Percentiles rank a stretch among this genome's conserved stretches.
phyloP scores from a whole-genome alignment of 1,140 invertebrate species.

The Coelopa frigida region DNA sequence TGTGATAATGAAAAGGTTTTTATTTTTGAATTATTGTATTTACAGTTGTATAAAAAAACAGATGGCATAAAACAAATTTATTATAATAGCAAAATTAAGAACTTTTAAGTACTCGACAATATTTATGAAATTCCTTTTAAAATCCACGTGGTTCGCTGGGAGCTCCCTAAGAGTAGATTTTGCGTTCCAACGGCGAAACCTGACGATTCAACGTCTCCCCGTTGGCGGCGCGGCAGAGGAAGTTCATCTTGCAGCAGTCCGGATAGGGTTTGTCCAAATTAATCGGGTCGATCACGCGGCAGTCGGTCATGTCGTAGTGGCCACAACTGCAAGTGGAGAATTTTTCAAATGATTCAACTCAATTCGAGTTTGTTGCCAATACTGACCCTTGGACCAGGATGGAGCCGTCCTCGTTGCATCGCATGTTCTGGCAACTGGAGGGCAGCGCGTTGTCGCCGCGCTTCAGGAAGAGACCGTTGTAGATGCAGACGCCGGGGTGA shows the following conservation, averaged over 20 bases:
- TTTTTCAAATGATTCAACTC: too few relatives aligned
- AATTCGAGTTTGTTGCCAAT: background rate
- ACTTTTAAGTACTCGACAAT: too few relatives aligned
- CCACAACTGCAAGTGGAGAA: slow-evolving; percentile 9
- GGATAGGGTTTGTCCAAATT: slow-evolving; percentile 14
- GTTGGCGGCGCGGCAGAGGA: slow-evolving; percentile 4
- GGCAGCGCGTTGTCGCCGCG: slow-evolving; percentile 7
- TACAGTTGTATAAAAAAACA: too few relatives aligned
- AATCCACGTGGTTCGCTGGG: too few relatives aligned
- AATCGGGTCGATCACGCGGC: slow-evolving; percentile 8
- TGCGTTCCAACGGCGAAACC: slow-evolving; percentile 1
- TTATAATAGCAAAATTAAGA: too few relatives aligned
- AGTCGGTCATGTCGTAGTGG: slow-evolving; percentile 10
- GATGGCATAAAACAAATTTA: too few relatives aligned
- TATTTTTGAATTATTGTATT: too few relatives aligned
- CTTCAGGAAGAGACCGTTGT: slow-evolving; percentile 8
- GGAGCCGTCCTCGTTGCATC: slow-evolving; percentile 11
- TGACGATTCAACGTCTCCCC: background rate
- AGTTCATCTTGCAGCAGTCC: slow-evolving; percentile 13
- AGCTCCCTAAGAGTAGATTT: background rate
- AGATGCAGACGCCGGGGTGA: slow-evolving; percentile 11
- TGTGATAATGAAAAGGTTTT: too few relatives aligned
- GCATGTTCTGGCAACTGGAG: slow-evolving; percentile 10
- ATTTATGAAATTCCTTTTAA: too few relatives aligned
- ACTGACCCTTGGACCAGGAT: slow-evolving; percentile 12